Conservation (phyloP, 2,888 invertebrate species). For the Monoplex corrugatus region DNA sequence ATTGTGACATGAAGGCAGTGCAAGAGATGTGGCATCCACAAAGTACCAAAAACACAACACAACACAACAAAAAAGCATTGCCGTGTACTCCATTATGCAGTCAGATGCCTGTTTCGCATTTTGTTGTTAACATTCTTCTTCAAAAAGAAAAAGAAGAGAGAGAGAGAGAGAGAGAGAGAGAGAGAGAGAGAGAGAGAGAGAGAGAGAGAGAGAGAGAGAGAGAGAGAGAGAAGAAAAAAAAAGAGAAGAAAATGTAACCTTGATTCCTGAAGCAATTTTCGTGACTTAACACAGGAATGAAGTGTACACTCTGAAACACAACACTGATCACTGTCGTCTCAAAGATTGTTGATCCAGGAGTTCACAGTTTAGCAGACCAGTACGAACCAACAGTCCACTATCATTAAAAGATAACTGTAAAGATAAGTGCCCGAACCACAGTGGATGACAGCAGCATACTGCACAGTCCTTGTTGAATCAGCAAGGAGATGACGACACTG, state of each 20-base stretch:
- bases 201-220: conserved; percentile 7
- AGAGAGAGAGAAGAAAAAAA: neutral
- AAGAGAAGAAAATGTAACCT: neutral
- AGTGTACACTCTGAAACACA: neutral
- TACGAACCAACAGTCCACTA: no score
- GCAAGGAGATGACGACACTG: neutral
- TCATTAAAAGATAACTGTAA: neutral
- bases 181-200: conserved; percentile 18
- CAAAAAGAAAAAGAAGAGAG: neutral
- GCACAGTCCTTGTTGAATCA: no score
- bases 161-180: conserved; percentile 28
- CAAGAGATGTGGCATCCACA: neutral
- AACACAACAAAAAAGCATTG: neutral
- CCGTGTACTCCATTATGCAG: no score
- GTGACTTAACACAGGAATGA: neutral
- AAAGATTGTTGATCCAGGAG: no score
- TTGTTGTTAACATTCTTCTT: no score
- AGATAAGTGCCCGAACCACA: neutral
- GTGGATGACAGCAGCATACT: neutral
- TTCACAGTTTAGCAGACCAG: no score
- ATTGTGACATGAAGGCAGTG: no score
- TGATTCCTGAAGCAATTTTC: no score
- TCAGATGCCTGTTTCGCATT: no score
- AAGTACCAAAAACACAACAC: neutral
- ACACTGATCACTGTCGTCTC: neutral